These are phyloP conservation scores for Harmothoe impar DNA, from an alignment of 2,888 invertebrate species.

Conservation along the genomic window DNA sequence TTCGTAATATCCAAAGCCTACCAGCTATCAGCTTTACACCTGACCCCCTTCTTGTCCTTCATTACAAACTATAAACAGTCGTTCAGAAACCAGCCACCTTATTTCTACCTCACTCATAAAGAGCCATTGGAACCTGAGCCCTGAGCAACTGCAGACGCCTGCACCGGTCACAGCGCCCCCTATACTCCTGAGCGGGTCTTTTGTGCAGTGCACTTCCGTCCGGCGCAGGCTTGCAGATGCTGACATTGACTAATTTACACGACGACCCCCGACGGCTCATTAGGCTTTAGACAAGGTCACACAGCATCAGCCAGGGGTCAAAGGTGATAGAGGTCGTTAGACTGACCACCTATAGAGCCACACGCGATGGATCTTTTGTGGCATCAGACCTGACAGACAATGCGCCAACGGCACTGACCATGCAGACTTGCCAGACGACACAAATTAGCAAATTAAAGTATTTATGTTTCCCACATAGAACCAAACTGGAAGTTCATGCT, in stretches of 20 bases:
- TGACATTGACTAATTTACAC: conserved; percentile 53
- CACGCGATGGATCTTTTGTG: conserved; percentile 38
- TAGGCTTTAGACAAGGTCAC: conserved; percentile 54
- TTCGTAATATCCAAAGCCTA: too few relatives aligned
- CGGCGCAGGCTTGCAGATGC: background rate
- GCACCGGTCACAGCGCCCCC: background rate
- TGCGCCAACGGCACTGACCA: background rate
- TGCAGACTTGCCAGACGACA: background rate
- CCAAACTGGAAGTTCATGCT: background rate
- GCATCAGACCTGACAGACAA: background rate
- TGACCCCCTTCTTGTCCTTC: too few relatives aligned
- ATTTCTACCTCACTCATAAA: too few relatives aligned
- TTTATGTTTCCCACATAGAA: background rate
- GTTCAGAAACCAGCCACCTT: too few relatives aligned
- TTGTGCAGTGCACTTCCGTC: conserved; percentile 46
- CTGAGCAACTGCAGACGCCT: too few relatives aligned
- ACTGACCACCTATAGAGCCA: conserved; percentile 4
- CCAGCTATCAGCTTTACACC: too few relatives aligned
- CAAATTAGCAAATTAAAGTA: background rate
- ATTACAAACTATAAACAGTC: too few relatives aligned
- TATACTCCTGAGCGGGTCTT: background rate
- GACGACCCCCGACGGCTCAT: conserved; percentile 25
- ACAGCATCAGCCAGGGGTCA: conserved; percentile 41
- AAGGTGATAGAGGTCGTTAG: conserved; percentile 51
- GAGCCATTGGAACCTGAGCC: too few relatives aligned